These are phyloP conservation scores for Hemicordylus capensis DNA, from an alignment of 2,113 vertebrate species.

Conservation along the genomic window DNA sequence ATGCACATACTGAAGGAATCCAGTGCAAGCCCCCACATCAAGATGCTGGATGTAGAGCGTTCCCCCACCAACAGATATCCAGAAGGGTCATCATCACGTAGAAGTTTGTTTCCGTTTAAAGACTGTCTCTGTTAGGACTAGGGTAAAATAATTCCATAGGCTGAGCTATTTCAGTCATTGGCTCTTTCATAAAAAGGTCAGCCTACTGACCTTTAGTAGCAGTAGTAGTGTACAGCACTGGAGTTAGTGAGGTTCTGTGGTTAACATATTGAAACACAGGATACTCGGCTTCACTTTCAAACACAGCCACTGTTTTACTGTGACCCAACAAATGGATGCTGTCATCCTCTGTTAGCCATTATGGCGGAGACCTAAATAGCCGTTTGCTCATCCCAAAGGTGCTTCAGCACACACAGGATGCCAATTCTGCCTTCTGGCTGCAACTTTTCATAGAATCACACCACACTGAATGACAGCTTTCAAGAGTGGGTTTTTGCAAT, in stretches of 20 bases:
- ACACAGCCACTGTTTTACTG: not conserved
- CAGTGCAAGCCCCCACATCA: not conserved
- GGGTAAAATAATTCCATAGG: not conserved
- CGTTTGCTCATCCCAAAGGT: not conserved
- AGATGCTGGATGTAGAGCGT: not conserved
- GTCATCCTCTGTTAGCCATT: not conserved
- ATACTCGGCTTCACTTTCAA: not conserved
- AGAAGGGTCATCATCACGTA: not conserved
- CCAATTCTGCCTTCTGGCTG: not conserved
- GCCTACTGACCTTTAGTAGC: too few species aligned
- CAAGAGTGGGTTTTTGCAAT: not conserved
- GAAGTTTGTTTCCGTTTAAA: not conserved
- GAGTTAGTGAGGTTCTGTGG: not conserved
- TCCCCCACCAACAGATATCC: not conserved
- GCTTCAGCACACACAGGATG: not conserved
- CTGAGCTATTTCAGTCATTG: not conserved
- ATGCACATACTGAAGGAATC: not conserved
- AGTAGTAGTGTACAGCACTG: too few species aligned
- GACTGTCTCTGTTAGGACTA: not conserved
- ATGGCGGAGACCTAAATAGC: not conserved
- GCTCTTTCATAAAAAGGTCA: not conserved
- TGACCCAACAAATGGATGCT: not conserved
- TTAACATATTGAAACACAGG: not conserved
- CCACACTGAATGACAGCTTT: not conserved
- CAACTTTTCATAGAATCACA: not conserved